Conservation (phyloP, 2,113 vertebrate genomes). For the Lichenostomus cassidix region DNA sequence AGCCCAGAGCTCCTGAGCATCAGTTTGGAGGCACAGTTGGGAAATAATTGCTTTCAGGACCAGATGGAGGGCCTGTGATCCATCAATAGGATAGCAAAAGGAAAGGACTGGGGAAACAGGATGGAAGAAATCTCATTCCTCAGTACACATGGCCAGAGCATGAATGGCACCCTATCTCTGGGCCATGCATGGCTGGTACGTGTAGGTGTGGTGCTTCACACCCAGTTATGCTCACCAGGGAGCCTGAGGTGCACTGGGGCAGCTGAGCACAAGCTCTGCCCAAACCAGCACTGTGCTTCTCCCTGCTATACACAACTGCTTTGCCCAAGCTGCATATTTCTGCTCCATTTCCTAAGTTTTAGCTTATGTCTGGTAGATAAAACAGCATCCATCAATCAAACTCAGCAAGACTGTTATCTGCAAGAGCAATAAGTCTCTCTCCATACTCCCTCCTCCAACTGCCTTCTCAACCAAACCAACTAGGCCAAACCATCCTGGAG, state of each 20-base stretch:
- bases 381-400: conserved; percentile 42
- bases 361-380: conserved; percentile 35
- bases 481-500: conserved; percentile 1
- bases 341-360: conserved; percentile 30
- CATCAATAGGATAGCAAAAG: neutral
- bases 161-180: accelerated
- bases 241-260: accelerated
- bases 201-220: accelerated
- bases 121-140: neutral
- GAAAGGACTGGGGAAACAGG: neutral
- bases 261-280: neutral
- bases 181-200: accelerated
- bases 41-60: neutral
- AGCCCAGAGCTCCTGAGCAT: neutral
- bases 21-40: neutral
- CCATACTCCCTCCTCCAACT: neutral
- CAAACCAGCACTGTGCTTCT: neutral
- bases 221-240: neutral
- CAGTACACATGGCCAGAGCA: accelerated
- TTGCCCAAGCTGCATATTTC: conserved; percentile 5
- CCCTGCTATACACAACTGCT: neutral
- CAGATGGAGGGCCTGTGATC: neutral
- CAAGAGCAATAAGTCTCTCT: neutral
- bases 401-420: conserved; percentile 38
- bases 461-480: neutral